Percentiles rank a stretch among this genome's conserved stretches.
Conservation (phyloP, 2,888 invertebrate genomes). For the Tachina fera region DNA sequence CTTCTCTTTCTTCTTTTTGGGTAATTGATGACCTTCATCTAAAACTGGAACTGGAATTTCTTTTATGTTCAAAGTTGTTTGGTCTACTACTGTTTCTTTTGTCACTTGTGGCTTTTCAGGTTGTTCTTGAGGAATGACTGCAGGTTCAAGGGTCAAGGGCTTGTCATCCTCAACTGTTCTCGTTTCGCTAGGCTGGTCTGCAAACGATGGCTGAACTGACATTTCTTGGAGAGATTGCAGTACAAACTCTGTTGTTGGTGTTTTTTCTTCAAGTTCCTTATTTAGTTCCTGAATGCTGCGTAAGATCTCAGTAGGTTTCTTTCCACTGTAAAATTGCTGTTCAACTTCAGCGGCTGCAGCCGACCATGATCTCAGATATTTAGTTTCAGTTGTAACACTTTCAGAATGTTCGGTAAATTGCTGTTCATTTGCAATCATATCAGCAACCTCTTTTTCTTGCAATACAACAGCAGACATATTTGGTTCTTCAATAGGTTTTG, state of each 20-base stretch:
- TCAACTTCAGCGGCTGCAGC: conserved; percentile 64
- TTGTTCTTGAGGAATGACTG: background rate
- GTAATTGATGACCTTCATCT: background rate
- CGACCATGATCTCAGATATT: conserved; percentile 67
- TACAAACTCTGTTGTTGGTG: background rate
- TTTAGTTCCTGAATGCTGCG: background rate
- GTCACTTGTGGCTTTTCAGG: background rate
- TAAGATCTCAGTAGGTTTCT: background rate
- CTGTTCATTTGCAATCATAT: background rate
- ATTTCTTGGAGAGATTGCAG: background rate
- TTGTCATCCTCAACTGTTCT: background rate
- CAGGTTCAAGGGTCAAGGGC: background rate
- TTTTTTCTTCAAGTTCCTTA: background rate
- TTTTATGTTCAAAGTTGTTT: background rate
- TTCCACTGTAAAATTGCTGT: conserved; percentile 16
- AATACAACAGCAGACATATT: background rate
- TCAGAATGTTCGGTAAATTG: background rate
- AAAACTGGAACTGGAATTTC: background rate
- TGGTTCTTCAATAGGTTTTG: background rate
- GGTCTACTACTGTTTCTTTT: background rate
- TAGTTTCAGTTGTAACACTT: conserved; percentile 3
- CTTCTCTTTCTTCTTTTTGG: conserved; percentile 39
- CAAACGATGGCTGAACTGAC: background rate
- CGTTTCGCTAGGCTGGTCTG: background rate
- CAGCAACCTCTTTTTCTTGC: background rate